Base-by-base conservation (phyloP, 2,113 vertebrate species). In the Prunella himalayana region DNA sequence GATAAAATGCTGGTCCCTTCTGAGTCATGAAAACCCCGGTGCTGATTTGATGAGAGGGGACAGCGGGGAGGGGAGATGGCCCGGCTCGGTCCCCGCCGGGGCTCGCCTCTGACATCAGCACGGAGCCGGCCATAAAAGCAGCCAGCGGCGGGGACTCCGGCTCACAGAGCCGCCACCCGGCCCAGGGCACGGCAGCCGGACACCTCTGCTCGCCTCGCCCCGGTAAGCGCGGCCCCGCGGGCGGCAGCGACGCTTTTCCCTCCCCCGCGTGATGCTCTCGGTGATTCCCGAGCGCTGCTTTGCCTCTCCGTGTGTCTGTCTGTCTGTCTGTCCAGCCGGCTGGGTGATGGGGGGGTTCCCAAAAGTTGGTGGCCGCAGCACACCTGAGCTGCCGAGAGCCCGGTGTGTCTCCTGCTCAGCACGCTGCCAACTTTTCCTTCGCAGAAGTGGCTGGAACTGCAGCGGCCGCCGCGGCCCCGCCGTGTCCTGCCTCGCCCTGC, bases 81-180 rank as follows among this genome's bases (percentile, higher is more conserved):
- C 96, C 56, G 47, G 66, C 50, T 90, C 64, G 66, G 71, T 96
- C 95, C 95, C 88, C 5, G 68, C 57, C 24, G 41, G 96, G 70
- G 57, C 71, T 88, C 56, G 82, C 59, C 84, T 91, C 84, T 97
- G 97, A 97, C 97, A 97, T 98, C 97, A 98, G 95, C 92, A 47
- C 8, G 1, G 37, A 94, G 22, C 31, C 39, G 12, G 63, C 93
- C 80, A 98, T 98, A 98, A 97, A 98, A 97, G 70, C 86, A 8
- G 92, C 25, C 5, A 7, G 4, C 9, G 7, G 79, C 42, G 81
- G 82, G 69, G 71, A 76, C 91, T 63, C 81, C 7, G 2, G 47
- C 41, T 59, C 92, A 60, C 4, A 24, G 16, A 3, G 75, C 6
- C 2, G 60, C 21, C 49, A 4, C 69, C 44, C 0, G 7, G 69